phyloP scores from a whole-genome alignment of 2,113 vertebrate genomes.

The Tretioscincus oriximinensis region DNA sequence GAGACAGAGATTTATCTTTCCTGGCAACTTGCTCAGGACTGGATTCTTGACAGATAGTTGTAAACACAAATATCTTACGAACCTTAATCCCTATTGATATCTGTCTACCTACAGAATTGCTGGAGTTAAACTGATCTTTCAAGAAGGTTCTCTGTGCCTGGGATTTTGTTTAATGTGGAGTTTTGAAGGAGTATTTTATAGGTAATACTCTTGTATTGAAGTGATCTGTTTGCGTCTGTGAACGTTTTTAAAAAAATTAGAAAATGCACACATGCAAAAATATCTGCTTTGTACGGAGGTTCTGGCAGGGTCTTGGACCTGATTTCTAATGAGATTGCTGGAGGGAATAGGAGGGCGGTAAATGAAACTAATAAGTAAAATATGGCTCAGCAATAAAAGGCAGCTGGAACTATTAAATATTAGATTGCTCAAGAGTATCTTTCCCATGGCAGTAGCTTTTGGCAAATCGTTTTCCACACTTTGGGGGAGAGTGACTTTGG shows the following conservation, averaged over 20 bases:
- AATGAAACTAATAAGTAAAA: conserved; percentile 63
- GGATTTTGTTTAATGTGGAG: neutral
- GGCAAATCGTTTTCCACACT: neutral
- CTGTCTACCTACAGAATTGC: conserved; percentile 22
- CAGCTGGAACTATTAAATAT: conserved; percentile 53
- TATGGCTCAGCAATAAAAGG: conserved; percentile 59
- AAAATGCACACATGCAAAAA: conserved; percentile 17
- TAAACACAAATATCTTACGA: conserved; percentile 40
- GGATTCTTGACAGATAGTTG: conserved; percentile 49
- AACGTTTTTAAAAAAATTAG: conserved; percentile 32
- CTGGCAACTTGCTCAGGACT: conserved; percentile 29
- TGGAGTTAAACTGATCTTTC: neutral
- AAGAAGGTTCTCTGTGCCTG: neutral
- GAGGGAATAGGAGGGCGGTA: conserved; percentile 7
- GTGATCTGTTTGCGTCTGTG: conserved; percentile 19
- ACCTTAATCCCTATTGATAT: conserved; percentile 5
- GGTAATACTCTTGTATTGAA: conserved; percentile 26
- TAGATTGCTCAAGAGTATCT: conserved; percentile 47
- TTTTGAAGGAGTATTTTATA: neutral
- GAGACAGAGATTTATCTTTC: conserved; percentile 17
- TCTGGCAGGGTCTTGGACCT: conserved; percentile 48
- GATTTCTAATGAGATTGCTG: conserved; percentile 31
- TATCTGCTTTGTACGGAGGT: conserved; percentile 18
- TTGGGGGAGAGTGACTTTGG: conserved; percentile 2
- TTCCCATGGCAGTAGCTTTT: conserved; percentile 10